phyloP scores from a whole-genome alignment of 64 coral and sea anemone species.

The Orbicella faveolata region DNA sequence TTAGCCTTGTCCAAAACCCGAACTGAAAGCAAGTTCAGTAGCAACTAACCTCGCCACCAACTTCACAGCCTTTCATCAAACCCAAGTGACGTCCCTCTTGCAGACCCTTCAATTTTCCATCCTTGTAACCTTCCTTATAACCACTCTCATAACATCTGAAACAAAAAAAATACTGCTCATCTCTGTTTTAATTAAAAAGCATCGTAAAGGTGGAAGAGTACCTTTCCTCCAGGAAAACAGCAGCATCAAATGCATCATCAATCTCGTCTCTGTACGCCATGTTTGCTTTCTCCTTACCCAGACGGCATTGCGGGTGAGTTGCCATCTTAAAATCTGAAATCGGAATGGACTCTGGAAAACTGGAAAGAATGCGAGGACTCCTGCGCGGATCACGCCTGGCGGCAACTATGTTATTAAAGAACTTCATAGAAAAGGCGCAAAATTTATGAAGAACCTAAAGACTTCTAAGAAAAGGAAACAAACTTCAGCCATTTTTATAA shows the following conservation, averaged over 20 bases:
- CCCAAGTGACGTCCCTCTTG: slow-evolving; percentile 31
- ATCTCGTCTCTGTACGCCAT: slow-evolving; percentile 46
- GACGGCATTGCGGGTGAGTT: background rate
- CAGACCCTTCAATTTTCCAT: slow-evolving; percentile 26
- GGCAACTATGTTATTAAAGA: too few relatives aligned
- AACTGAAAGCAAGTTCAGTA: too few relatives aligned
- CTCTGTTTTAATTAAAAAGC: background rate
- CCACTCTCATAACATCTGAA: slow-evolving; percentile 35
- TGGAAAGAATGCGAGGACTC: background rate
- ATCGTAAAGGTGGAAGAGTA: background rate
- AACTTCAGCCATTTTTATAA: too few relatives aligned
- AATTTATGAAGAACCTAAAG: too few relatives aligned
- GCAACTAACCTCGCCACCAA: slow-evolving; percentile 41
- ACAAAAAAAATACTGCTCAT: background rate
- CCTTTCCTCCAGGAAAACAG: slow-evolving; percentile 40
- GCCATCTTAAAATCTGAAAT: background rate
- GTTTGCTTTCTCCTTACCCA: background rate
- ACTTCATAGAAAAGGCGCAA: too few relatives aligned
- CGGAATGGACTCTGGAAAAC: background rate
- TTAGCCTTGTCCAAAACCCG: too few relatives aligned
- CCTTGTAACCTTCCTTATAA: slow-evolving; percentile 13
- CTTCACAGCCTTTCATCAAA: slow-evolving; percentile 40
- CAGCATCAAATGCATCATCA: slow-evolving; percentile 33
- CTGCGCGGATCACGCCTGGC: too few relatives aligned
- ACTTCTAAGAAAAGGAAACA: background rate